Evolutionary conservation across 2,888 invertebrate genomes (phyloP).

Genomic region (Coelinius sp.): DNA sequence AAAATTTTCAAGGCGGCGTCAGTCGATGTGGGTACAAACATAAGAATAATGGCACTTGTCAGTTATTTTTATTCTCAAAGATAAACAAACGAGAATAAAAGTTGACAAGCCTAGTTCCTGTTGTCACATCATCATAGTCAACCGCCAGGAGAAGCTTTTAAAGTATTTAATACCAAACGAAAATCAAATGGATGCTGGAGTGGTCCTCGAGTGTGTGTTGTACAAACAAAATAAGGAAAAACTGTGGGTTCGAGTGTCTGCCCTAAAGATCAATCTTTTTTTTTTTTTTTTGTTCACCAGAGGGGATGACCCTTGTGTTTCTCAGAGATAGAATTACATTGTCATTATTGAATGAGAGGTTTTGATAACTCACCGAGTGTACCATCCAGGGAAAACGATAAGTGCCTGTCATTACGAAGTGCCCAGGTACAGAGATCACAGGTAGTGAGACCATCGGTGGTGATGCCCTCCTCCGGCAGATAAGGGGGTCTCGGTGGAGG

Average conservation of each 20-base stretch:
- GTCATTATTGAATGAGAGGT: constrained; percentile 4
- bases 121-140: neutral
- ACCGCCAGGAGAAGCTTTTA: neutral
- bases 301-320: neutral
- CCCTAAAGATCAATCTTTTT: neutral
- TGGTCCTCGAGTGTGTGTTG: constrained; percentile 12
- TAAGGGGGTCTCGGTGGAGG: constrained; percentile 79
- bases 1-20: neutral
- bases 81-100: neutral
- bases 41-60: constrained; percentile 4
- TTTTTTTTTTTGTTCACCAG: neutral
- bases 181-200: neutral
- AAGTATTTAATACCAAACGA: neutral
- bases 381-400: constrained; percentile 74
- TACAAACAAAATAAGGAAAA: neutral
- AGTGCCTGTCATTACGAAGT: constrained; percentile 75
- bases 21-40: neutral
- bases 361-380: constrained; percentile 73
- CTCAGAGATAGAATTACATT: neutral
- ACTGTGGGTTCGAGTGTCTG: neutral
- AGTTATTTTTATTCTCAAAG: neutral
- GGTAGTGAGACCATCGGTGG: constrained; percentile 80
- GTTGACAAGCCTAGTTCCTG: neutral
- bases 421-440: constrained; percentile 84
- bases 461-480: constrained; percentile 75